Conservation (phyloP, 2,888 invertebrate genomes). For the Acronicta aceris region DNA sequence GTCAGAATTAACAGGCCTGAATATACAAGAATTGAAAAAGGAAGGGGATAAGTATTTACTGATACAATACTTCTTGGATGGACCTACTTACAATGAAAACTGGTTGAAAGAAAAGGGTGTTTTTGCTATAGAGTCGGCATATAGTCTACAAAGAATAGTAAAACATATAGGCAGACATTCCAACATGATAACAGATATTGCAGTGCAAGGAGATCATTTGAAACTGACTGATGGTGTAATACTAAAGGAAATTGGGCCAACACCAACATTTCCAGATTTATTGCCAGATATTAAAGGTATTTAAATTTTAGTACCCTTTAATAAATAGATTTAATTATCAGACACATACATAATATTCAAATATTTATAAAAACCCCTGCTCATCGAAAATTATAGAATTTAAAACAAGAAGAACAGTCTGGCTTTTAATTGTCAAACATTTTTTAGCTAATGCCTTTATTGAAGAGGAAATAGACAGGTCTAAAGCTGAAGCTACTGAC, state of each 20-base stretch:
- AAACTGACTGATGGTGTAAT: conserved; percentile 55
- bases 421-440: too few species aligned
- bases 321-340: not conserved
- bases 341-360: too few species aligned
- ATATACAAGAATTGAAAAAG: conserved; percentile 72
- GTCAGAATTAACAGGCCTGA: conserved; percentile 74
- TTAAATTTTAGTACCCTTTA: not conserved
- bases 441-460: conserved; percentile 35
- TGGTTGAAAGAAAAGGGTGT: conserved; percentile 71
- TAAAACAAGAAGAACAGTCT: too few species aligned
- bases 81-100: conserved; percentile 68
- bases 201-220: conserved; percentile 52
- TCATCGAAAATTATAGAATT: too few species aligned
- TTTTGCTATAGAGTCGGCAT: conserved; percentile 68
- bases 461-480: conserved; percentile 33
- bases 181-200: conserved; percentile 55
- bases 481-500: conserved; percentile 7
- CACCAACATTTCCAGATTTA: conserved; percentile 60
- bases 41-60: conserved; percentile 73
- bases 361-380: too few species aligned
- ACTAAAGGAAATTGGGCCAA: conserved; percentile 68
- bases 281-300: conserved; percentile 54
- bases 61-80: conserved; percentile 76
- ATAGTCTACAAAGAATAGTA: conserved; percentile 71
- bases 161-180: conserved; percentile 70